Evolutionary conservation across 2,113 vertebrate genomes (phyloP).

Genomic region (Coryphaenoides rupestris): DNA sequence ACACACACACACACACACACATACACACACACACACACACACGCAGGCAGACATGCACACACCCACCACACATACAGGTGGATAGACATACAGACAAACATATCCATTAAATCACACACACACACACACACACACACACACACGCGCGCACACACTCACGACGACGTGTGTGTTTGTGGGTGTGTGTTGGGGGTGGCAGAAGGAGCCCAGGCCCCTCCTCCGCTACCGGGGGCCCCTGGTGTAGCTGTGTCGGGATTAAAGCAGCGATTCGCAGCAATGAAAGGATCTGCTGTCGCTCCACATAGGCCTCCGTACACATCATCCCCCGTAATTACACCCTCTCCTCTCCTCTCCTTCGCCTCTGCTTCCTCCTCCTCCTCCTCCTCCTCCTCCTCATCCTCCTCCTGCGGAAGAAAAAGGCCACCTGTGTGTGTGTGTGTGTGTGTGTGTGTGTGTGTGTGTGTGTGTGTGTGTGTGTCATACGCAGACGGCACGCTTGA

Average conservation of each 20-base stretch:
- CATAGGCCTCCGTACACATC: slow-evolving; percentile 64
- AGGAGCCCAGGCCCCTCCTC: slow-evolving; percentile 26
- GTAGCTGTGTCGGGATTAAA: slow-evolving; percentile 69
- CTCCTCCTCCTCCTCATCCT: slow-evolving; percentile 43
- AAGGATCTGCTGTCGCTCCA: slow-evolving; percentile 64
- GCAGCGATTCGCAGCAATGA: slow-evolving; percentile 70
- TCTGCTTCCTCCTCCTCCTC: slow-evolving; percentile 45
- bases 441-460: slow-evolving; percentile 11
- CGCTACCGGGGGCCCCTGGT: slow-evolving; percentile 41
- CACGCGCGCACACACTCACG: neutral
- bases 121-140: neutral
- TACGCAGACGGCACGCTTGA: slow-evolving; percentile 35
- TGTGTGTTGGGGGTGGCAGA: slow-evolving; percentile 15
- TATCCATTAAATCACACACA: neutral
- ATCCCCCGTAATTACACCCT: slow-evolving; percentile 67
- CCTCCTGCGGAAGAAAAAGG: slow-evolving; percentile 26
- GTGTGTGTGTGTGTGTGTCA: slow-evolving; percentile 4
- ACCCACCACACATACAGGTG: slow-evolving; percentile 5
- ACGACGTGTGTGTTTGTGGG: neutral
- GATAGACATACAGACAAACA: neutral
- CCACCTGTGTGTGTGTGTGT: slow-evolving; percentile 34
- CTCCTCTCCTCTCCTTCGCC: slow-evolving; percentile 40
- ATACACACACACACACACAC: slow-evolving; percentile 21
- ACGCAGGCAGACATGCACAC: slow-evolving; percentile 11
- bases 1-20: slow-evolving; percentile 11